Evolutionary conservation across 2,113 vertebrate species (phyloP), one percentile per base, ranked within the genome.

Genomic region (Oncorhynchus clarkii): DNA sequence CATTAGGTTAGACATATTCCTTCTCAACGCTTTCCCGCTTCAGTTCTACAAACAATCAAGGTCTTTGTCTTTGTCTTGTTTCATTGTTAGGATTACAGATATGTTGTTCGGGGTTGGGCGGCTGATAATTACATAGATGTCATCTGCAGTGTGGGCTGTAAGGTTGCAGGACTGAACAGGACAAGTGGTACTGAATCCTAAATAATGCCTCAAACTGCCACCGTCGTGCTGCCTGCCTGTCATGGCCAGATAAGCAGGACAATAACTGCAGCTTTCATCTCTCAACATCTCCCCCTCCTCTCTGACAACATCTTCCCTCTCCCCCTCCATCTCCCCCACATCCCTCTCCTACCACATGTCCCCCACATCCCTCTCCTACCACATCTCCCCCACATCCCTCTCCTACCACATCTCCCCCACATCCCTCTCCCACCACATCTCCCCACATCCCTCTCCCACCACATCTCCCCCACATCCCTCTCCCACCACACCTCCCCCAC

Each of bases 181-280:
- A 60, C 29, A 39, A 51, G 18, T 72, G 67, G 31, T 4, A 51
- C 67, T 67, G 22, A 29, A 54, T 78, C 54, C 39, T 45, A 45
- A 45, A 45, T 45, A 39, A 59, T 29, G 27, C 24, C 26, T 39
- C 34, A 14, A 51, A 18, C 13, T 39, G 13, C 26, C 67, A 39
- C 18, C 6, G 31, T 3, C 5, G 31, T n/a, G 8, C 67, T 39
- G 31, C 71, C 65, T 31, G 54, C 70, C 66, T 81, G 82, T 64
- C 64, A 65, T 18, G 29, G 72, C 66, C 74, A 70, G 83, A 82
- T 85, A 82, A 82, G 73, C 70, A 64, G 14, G 22, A 72, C 72
- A 70, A 75, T 70, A 39, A 65, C 24, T 31, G 60, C 51, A 67
- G 70, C 31, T 67, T 29, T 6, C 9, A 29, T 68, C 27, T 68